A percentile compares a stretch with the other conserved stretches of the same genome.
Conservation (phyloP, 2,113 vertebrate genomes). For the Mirounga angustirostris region DNA sequence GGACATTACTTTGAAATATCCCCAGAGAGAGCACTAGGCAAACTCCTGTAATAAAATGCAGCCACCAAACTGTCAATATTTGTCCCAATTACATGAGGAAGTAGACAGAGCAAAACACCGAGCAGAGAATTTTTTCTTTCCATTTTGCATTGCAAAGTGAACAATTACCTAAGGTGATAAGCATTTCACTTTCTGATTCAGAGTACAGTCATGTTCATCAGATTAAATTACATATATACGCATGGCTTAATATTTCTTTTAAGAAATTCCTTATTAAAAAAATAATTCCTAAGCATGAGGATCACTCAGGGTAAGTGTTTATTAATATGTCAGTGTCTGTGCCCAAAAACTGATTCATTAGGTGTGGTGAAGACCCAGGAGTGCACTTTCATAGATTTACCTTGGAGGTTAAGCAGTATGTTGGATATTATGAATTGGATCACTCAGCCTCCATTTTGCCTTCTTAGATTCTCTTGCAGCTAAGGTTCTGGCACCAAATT, state of each 20-base stretch:
- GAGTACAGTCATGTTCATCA: background rate
- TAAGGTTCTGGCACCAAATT: background rate
- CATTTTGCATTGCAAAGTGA: background rate
- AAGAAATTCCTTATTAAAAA: background rate
- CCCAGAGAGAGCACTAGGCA: background rate
- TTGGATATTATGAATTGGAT: background rate
- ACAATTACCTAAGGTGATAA: background rate
- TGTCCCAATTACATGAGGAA: slow-evolving; percentile 43
- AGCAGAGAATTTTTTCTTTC: background rate
- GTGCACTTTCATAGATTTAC: background rate
- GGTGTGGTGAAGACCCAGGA: background rate
- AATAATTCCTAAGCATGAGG: background rate
- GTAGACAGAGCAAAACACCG: background rate
- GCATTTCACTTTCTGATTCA: slow-evolving; percentile 17
- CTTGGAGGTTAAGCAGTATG: background rate
- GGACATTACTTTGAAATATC: slow-evolving; percentile 53
- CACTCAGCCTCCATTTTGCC: background rate
- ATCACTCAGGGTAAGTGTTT: background rate
- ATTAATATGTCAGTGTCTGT: background rate
- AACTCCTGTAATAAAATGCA: slow-evolving; percentile 52
- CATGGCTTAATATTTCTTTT: background rate
- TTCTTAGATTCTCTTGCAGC: background rate
- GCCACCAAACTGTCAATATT: slow-evolving; percentile 54
- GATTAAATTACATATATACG: background rate
- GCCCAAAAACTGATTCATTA: background rate